Evolutionary conservation across 2,888 invertebrate species (phyloP).

Genomic region (Cheilosia grossa): DNA sequence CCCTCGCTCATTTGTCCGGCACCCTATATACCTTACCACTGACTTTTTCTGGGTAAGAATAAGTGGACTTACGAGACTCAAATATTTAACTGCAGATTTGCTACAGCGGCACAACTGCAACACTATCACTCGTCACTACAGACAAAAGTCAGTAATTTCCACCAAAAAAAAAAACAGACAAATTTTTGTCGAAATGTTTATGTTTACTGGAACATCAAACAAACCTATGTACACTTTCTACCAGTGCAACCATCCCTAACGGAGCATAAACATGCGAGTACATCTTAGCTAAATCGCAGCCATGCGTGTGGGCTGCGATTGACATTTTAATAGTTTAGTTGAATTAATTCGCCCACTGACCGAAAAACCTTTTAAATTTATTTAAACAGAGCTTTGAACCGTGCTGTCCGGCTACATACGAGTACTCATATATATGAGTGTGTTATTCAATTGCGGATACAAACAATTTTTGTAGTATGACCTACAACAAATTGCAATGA

Average conservation of each 20-base stretch:
- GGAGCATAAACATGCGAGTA: not conserved
- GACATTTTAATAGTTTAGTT: slow-evolving; percentile 3
- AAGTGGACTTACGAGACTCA: too few species aligned
- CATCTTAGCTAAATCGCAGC: too few species aligned
- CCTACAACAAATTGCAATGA: slow-evolving; percentile 30
- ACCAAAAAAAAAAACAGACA: too few species aligned
- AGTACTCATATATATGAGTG: not conserved
- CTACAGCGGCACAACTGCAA: too few species aligned
- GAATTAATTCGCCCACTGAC: slow-evolving; percentile 2
- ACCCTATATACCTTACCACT: too few species aligned
- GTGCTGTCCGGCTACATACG: not conserved
- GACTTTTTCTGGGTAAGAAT: too few species aligned
- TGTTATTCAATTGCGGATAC: slow-evolving; percentile 35
- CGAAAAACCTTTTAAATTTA: not conserved
- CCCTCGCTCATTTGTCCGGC: too few species aligned
- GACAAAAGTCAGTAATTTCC: too few species aligned
- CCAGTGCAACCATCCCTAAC: not conserved
- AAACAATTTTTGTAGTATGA: slow-evolving; percentile 33
- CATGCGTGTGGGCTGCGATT: not conserved
- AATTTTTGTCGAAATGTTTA: too few species aligned
- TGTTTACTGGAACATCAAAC: not conserved
- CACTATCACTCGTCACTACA: too few species aligned
- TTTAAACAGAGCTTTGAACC: not conserved
- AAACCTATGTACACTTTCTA: not conserved
- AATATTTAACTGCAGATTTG: too few species aligned